phyloP scores from a whole-genome alignment of 2,888 invertebrate genomes.

The Ctenicera cuprea region DNA sequence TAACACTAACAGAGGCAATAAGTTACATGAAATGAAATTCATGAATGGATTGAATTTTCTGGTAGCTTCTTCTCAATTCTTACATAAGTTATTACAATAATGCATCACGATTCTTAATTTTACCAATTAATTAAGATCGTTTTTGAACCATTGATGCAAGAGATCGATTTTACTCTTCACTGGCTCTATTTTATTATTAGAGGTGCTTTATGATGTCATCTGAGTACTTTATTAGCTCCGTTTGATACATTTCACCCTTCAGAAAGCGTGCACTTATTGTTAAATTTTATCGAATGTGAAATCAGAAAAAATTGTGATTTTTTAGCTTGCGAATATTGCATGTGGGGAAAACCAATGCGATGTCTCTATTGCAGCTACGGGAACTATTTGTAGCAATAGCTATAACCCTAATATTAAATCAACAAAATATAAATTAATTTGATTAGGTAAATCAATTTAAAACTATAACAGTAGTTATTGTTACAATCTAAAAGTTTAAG shows the following conservation, averaged over 20 bases:
- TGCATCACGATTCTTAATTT: constrained; percentile 52
- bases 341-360: not conserved
- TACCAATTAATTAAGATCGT: constrained; percentile 62
- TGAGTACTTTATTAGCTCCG: constrained; percentile 50
- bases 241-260: constrained; percentile 47
- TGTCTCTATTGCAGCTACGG: not conserved
- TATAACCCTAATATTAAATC: too few relatives aligned
- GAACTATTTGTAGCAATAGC: too few relatives aligned
- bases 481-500: too few relatives aligned
- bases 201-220: constrained; percentile 50
- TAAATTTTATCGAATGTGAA: constrained; percentile 6
- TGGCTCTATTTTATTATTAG: constrained; percentile 56
- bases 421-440: too few relatives aligned
- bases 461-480: too few relatives aligned
- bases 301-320: not conserved
- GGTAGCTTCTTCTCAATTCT: constrained; percentile 54
- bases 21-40: constrained; percentile 61
- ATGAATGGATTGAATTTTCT: constrained; percentile 59
- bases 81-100: constrained; percentile 53
- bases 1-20: constrained; percentile 55
- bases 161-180: constrained; percentile 60
- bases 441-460: too few relatives aligned
- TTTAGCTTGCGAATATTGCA: too few relatives aligned
- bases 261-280: constrained; percentile 28
- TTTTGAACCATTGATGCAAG: constrained; percentile 57